Evolutionary conservation across 2,888 invertebrate species (phyloP).

Genomic region (Kryphioiulus occultus): DNA sequence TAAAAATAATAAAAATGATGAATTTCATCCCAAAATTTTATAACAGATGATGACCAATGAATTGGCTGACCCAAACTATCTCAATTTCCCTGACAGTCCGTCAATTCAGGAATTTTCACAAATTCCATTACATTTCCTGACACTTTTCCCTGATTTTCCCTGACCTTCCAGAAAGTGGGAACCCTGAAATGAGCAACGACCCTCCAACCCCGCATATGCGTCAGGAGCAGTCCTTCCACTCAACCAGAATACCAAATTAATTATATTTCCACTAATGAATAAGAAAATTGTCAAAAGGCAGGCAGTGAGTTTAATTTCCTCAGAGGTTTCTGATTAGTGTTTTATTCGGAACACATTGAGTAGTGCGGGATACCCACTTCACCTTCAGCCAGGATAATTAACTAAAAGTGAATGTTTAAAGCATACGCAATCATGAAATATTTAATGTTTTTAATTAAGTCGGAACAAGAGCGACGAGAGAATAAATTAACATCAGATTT

Average conservation of each 20-base stretch:
- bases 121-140: no score
- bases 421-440: not conserved
- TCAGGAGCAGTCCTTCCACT: not conserved
- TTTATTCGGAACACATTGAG: not conserved
- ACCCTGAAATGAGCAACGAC: no score
- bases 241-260: not conserved
- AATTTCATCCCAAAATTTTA: no score
- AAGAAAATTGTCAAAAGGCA: not conserved
- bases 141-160: no score
- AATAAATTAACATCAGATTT: not conserved
- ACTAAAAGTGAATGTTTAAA: not conserved
- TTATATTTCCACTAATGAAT: not conserved
- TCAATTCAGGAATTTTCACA: no score
- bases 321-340: not conserved
- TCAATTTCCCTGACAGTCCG: no score
- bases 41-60: no score
- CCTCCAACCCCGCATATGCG: no score
- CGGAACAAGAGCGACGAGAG: not conserved
- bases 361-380: not conserved
- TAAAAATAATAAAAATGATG: no score
- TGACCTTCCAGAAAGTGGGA: no score
- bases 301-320: slow-evolving; percentile 23
- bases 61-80: no score
- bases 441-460: not conserved
- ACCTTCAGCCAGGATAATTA: not conserved